Conservation (phyloP, 2,113 vertebrate species). For the Stegostoma tigrinum region DNA sequence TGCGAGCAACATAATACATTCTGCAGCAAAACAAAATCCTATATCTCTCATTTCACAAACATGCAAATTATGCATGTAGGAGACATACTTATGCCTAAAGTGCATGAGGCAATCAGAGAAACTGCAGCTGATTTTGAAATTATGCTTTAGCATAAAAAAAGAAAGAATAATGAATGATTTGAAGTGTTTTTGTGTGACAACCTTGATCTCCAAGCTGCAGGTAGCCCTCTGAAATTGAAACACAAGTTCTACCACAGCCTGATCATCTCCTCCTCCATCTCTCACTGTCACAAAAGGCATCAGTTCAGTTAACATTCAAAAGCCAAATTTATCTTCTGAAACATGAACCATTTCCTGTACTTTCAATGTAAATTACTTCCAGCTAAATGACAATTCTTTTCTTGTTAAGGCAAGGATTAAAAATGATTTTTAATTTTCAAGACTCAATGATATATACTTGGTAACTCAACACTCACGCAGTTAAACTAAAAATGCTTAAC, state of each 20-base stretch:
- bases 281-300: neutral
- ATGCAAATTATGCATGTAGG: too few species aligned
- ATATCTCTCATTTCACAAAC: too few species aligned
- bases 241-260: neutral
- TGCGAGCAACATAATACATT: too few species aligned
- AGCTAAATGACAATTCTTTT: neutral
- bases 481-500: neutral
- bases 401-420: neutral
- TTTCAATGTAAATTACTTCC: neutral
- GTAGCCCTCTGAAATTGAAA: neutral
- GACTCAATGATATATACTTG: neutral
- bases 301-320: neutral
- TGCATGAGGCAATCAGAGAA: neutral
- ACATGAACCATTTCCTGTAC: neutral
- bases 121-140: slow-evolving; percentile 23
- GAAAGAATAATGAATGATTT: neutral
- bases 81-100: too few species aligned
- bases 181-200: slow-evolving; percentile 3
- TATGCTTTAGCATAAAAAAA: neutral
- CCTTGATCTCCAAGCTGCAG: neutral
- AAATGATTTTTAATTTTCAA: neutral
- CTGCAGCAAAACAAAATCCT: too few species aligned
- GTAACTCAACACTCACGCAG: neutral
- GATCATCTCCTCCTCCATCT: neutral
- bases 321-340: neutral